Percentiles rank a stretch among this genome's conserved stretches.
phyloP scores from a whole-genome alignment of 2,113 vertebrate species.

The Labeo catla region DNA sequence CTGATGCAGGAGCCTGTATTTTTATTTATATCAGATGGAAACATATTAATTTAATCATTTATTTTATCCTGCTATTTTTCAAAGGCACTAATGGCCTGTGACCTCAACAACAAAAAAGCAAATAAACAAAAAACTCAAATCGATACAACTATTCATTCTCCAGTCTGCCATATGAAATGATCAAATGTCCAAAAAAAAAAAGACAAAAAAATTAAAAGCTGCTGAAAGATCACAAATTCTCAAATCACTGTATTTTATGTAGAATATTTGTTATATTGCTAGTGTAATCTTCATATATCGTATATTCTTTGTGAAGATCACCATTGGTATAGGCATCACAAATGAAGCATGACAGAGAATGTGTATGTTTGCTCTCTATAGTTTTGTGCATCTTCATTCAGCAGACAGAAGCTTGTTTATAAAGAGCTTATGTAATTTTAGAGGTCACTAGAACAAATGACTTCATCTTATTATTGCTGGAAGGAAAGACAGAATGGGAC shows the following conservation, averaged over 20 bases:
- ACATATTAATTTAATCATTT: not conserved
- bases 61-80: not conserved
- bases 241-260: not conserved
- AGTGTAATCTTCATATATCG: not conserved
- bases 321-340: not conserved
- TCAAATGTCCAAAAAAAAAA: not conserved
- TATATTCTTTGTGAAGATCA: not conserved
- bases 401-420: not conserved
- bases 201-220: not conserved
- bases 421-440: not conserved
- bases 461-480: not conserved
- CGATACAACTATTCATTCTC: not conserved
- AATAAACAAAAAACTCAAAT: too few relatives aligned
- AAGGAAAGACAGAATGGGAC: not conserved
- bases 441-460: not conserved
- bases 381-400: not conserved
- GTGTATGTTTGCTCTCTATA: not conserved
- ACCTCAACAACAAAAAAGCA: not conserved
- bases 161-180: too few relatives aligned
- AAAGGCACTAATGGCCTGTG: not conserved
- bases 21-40: not conserved
- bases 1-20: too few relatives aligned
- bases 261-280: not conserved
- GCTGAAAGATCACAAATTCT: not conserved
- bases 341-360: not conserved